phyloP scores from a whole-genome alignment of 2,888 invertebrate species.

The Caenorhabditis macrosperma region DNA sequence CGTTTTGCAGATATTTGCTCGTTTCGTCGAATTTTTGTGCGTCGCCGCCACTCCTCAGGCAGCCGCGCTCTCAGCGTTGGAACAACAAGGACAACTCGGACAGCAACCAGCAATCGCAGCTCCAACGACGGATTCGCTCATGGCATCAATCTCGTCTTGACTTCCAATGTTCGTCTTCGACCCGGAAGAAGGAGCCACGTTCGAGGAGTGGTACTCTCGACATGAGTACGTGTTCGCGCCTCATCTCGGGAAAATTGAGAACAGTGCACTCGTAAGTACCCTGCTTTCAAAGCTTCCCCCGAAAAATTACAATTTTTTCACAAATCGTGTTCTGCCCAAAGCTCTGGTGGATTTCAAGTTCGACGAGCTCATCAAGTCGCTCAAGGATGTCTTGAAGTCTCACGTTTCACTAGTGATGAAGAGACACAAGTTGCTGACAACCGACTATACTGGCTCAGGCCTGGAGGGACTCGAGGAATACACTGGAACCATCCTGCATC shows the following conservation, averaged over 20 bases:
- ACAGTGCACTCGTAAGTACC: background rate
- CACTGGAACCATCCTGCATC: background rate
- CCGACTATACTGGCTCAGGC: background rate
- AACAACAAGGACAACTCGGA: too few relatives aligned
- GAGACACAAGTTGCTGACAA: background rate
- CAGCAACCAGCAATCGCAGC: too few relatives aligned
- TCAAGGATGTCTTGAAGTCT: background rate
- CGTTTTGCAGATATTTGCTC: too few relatives aligned
- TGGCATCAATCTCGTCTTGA: background rate
- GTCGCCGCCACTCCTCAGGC: too few relatives aligned
- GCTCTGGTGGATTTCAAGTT: background rate
- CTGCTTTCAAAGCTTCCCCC: background rate
- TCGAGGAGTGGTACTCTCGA: background rate
- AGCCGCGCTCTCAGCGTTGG: too few relatives aligned
- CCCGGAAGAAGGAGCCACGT: background rate
- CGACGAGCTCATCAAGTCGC: background rate
- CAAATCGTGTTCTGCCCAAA: background rate
- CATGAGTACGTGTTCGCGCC: background rate
- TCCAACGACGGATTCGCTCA: too few relatives aligned
- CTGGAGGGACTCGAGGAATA: constrained; percentile 14
- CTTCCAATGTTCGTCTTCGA: background rate
- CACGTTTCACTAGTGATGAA: background rate
- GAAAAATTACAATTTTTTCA: background rate
- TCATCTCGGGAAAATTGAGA: background rate
- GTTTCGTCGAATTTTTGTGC: too few relatives aligned